Evolutionary conservation across 2,113 vertebrate species (phyloP).

Genomic region (Pluvialis apricaria): DNA sequence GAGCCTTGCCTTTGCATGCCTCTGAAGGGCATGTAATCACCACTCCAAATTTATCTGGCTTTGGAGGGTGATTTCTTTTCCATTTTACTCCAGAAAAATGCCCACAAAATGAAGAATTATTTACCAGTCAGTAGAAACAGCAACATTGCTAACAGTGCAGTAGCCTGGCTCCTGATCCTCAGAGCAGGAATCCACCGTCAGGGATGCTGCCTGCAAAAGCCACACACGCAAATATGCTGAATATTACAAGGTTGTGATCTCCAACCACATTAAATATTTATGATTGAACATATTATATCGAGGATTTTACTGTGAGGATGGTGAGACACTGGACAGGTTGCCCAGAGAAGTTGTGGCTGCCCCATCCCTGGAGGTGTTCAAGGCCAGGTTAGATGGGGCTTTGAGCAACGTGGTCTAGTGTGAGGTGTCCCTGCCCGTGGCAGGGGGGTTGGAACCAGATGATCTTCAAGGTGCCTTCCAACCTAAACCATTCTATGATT

Average conservation of each 20-base stretch:
- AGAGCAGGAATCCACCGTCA: conserved; percentile 92
- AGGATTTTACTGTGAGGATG: not conserved
- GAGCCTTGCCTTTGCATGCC: not conserved
- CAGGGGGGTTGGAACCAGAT: not conserved
- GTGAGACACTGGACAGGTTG: not conserved
- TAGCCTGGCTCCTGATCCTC: conserved; percentile 93
- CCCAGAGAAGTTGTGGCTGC: not conserved
- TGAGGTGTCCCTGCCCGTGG: not conserved
- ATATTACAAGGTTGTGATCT: not conserved
- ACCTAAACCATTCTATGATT: not conserved
- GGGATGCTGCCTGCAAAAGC: conserved; percentile 85
- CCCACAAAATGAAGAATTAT: not conserved
- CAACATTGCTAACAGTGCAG: conserved; percentile 92
- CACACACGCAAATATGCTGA: not conserved
- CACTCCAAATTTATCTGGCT: not conserved
- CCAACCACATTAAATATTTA: not conserved
- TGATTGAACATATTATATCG: not conserved
- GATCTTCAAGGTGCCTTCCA: not conserved
- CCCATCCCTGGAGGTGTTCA: not conserved
- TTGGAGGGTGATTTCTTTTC: not conserved
- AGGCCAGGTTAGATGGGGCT: not conserved
- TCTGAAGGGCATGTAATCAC: not conserved
- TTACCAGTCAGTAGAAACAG: conserved; percentile 92
- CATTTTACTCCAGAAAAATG: not conserved
- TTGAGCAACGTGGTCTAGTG: not conserved